Evolutionary conservation across 1,140 invertebrate species (phyloP), one percentile per base, ranked within the genome.

Genomic region (Musca domestica): DNA sequence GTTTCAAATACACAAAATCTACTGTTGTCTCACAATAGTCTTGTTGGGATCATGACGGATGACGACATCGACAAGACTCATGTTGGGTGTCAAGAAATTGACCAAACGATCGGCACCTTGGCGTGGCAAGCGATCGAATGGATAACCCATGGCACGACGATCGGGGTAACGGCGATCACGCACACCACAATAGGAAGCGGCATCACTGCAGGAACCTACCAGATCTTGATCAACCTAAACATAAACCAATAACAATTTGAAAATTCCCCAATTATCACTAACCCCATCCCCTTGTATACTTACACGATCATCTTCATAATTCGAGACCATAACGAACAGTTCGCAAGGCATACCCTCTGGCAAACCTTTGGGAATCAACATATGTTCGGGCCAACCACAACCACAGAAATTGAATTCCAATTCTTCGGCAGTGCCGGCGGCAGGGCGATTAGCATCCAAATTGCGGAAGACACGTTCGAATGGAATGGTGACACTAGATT

Each of bases 301-400:
- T 71, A 91, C 90, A 78, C 82, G 85, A 73, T 94, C 92, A 7
- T 87, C 85, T 12, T 84, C 83, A 76, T 88, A 91, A 81, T 94
- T 88, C 27, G 92, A 91, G 14, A 94, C 84, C 91, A 94, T 94
- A 49, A 89, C 88, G 78, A 94, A 95, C 5, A 94, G 77, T 66
- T 92, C 87, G 74, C 88, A 88, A 0, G 82, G 78, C 76, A 87
- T 88, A 22, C 92, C 92, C 66, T 87, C 85, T 2, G 84, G 77
- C 2, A 81, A 88, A 23, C 93, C 93, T 79, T 89, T 91, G 0
- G 92, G 89, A 27, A 93, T 77, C 1, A 95, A 84, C 88, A 95
- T 88, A 76, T 95, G 91, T 52, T 93, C 87, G 1, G 93, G 93
- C 92, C 92, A 94, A 56, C 93, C 93, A 77, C 92, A 95, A 47